phyloP scores from a whole-genome alignment of 2,797 vertebrate genomes.

The Lindbergichthys nudifrons region DNA sequence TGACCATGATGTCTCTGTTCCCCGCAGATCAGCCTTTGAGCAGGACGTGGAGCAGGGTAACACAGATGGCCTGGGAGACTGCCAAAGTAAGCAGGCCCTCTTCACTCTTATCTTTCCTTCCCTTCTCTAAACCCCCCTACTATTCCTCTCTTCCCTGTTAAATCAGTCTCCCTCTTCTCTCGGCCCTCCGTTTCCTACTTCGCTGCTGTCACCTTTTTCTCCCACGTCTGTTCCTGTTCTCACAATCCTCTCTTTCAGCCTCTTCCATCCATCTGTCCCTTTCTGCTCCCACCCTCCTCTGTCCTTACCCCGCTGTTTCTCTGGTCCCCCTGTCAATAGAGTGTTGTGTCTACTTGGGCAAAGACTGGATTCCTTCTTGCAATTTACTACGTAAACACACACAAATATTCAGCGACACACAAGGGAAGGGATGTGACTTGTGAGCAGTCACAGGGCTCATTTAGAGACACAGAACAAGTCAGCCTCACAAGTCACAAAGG shows the following conservation, averaged over 20 bases:
- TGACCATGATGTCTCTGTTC: conserved; percentile 88
- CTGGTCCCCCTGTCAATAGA: conserved; percentile 66
- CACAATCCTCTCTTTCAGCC: conserved; percentile 77
- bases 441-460: conserved; percentile 51
- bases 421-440: conserved; percentile 48
- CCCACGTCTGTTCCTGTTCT: conserved; percentile 67
- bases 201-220: conserved; percentile 82
- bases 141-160: conserved; percentile 71
- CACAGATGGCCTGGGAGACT: conserved; percentile 99
- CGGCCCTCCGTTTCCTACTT: conserved; percentile 62
- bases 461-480: conserved; percentile 50
- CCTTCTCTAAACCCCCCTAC: conserved; percentile 70
- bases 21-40: conserved; percentile 93
- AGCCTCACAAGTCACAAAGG: conserved; percentile 39
- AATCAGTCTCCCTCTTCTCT: conserved; percentile 73
- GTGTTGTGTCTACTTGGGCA: conserved; percentile 63
- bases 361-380: conserved; percentile 66
- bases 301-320: conserved; percentile 59
- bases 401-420: conserved; percentile 65
- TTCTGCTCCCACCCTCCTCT: conserved; percentile 63
- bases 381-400: conserved; percentile 51
- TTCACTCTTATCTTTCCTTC: conserved; percentile 76
- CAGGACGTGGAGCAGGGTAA: conserved; percentile 98
- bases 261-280: conserved; percentile 79
- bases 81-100: conserved; percentile 96